These are phyloP conservation scores for Empis livida DNA, from an alignment of 2,888 invertebrate species.

Conservation along the genomic window DNA sequence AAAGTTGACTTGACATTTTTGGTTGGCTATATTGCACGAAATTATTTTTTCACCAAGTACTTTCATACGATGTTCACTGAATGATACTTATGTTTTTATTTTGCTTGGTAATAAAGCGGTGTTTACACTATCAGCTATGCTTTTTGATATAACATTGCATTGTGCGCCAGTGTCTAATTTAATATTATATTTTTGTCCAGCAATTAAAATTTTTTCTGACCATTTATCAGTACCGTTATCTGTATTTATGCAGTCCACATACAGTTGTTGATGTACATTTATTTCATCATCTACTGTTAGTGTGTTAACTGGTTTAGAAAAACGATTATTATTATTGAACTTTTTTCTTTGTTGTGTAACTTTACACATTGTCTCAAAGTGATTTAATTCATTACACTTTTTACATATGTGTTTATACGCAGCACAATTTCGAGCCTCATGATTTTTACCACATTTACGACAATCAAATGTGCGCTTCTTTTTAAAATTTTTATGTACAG, in stretches of 20 bases:
- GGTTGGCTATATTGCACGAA: neutral
- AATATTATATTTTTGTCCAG: neutral
- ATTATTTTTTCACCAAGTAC: neutral
- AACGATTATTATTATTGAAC: neutral
- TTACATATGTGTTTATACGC: slow-evolving; percentile 1
- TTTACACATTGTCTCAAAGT: slow-evolving; percentile 1
- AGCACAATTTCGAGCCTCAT: slow-evolving; percentile 1
- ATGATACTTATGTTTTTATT: neutral
- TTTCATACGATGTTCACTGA: neutral
- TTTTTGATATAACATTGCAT: neutral
- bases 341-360: neutral
- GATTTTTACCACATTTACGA: slow-evolving; percentile 1
- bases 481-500: neutral
- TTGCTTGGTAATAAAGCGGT: neutral
- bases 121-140: neutral
- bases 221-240: neutral
- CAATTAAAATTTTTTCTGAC: neutral
- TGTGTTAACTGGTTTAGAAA: neutral
- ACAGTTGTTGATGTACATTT: too few relatives aligned
- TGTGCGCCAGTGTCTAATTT: neutral
- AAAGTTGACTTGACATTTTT: neutral
- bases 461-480: slow-evolving; percentile 1
- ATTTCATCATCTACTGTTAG: neutral
- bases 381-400: slow-evolving; percentile 1
- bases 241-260: neutral